Percentiles rank a stretch among this genome's conserved stretches.
These are phyloP conservation scores for Acleris literana DNA, from an alignment of 2,888 invertebrate genomes.

Conservation along the genomic window DNA sequence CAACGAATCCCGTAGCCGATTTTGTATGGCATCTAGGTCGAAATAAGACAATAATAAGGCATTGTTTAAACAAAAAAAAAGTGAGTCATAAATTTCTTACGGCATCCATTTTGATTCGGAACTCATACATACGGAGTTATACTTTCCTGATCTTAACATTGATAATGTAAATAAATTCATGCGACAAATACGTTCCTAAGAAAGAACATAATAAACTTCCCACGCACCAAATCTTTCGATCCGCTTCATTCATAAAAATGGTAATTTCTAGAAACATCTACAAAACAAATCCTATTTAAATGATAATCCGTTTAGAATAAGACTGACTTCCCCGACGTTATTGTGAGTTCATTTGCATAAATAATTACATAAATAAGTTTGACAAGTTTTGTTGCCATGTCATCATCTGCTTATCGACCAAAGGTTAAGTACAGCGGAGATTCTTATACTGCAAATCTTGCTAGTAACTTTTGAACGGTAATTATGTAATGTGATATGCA, in stretches of 20 bases:
- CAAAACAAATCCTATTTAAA: slow-evolving; percentile 27
- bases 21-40: slow-evolving; percentile 4
- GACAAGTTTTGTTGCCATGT: no score
- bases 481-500: no score
- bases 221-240: slow-evolving; percentile 3
- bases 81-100: no score
- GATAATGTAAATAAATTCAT: neutral
- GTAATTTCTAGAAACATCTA: slow-evolving; percentile 1
- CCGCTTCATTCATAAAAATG: slow-evolving; percentile 1
- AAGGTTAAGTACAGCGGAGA: no score
- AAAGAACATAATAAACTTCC: slow-evolving; percentile 2
- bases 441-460: no score
- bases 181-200: neutral
- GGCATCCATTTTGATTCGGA: no score
- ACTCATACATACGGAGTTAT: neutral
- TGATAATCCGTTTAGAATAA: slow-evolving; percentile 25
- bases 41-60: no score
- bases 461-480: no score
- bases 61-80: no score
- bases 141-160: neutral
- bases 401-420: no score
- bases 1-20: slow-evolving; percentile 11
- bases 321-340: slow-evolving; percentile 32
- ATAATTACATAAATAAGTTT: slow-evolving; percentile 2
- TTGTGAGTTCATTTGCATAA: slow-evolving; percentile 11